Percentiles rank a stretch among this genome's conserved stretches.
phyloP scores from a whole-genome alignment of 35 echinoderm and acorn worm genomes.

The Ptychodera flava region DNA sequence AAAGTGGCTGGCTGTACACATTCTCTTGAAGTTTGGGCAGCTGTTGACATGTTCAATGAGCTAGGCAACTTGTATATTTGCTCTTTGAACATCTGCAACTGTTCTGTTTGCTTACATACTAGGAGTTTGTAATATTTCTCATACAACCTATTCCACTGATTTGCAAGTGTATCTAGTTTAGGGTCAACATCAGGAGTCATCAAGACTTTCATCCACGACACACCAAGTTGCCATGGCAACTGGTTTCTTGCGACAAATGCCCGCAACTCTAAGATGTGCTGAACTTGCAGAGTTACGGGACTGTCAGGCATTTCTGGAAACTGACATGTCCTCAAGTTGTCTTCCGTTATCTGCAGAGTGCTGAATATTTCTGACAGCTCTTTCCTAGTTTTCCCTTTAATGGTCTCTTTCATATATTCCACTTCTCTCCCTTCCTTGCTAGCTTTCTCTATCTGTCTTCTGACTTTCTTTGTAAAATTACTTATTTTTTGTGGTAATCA shows the following conservation, averaged over 20 bases:
- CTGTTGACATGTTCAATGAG: not conserved
- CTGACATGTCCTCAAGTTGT: not conserved
- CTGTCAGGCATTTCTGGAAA: not conserved
- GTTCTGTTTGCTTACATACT: not conserved
- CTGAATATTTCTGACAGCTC: not conserved
- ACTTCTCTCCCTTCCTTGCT: not conserved
- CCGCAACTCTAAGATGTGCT: not conserved
- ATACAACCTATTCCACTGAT: not conserved
- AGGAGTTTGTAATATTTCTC: not conserved
- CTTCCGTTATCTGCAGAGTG: not conserved
- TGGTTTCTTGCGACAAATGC: not conserved
- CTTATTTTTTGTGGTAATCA: not conserved
- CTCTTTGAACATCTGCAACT: not conserved
- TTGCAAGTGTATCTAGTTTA: not conserved
- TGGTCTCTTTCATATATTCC: not conserved
- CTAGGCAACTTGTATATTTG: not conserved
- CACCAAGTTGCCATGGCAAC: not conserved
- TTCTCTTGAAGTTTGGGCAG: not conserved
- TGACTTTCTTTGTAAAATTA: not conserved
- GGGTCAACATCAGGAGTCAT: not conserved
- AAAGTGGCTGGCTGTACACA: not conserved
- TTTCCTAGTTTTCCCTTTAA: not conserved
- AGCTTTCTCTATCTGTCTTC: not conserved
- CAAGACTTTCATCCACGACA: not conserved
- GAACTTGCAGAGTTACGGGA: not conserved